phyloP scores from a whole-genome alignment of 1,140 invertebrate species.

The Anastrepha ludens region DNA sequence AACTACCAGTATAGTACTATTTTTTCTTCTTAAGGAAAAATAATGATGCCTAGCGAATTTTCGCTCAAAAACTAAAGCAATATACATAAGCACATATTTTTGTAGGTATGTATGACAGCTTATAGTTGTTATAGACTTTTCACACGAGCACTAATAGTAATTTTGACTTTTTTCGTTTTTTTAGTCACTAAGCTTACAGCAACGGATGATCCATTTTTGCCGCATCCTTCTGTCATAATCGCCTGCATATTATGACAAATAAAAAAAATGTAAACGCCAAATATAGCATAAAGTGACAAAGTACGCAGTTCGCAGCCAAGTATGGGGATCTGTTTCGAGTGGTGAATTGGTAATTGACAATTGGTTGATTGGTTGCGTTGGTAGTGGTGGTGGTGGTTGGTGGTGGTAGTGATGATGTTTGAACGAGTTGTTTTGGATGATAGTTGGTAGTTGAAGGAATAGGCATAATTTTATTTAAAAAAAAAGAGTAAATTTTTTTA shows the following conservation, averaged over 20 bases:
- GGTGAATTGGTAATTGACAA: slow-evolving; percentile 44
- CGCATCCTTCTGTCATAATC: slow-evolving; percentile 93
- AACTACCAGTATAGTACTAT: not conserved
- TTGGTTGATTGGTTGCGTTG: slow-evolving; percentile 40
- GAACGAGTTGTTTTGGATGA: slow-evolving; percentile 47
- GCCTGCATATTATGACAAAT: slow-evolving; percentile 75
- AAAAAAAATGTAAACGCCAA: slow-evolving; percentile 68
- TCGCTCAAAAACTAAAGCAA: not conserved
- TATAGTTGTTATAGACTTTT: not conserved
- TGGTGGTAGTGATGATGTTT: slow-evolving; percentile 37
- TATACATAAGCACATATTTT: not conserved
- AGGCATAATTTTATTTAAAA: slow-evolving; percentile 9
- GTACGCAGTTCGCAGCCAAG: slow-evolving; percentile 66
- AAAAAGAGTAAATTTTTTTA: not conserved
- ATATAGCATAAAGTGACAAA: slow-evolving; percentile 70
- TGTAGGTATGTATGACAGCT: not conserved
- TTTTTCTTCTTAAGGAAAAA: not conserved
- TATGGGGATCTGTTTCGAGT: slow-evolving; percentile 54
- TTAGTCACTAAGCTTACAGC: slow-evolving; percentile 80
- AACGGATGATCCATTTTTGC: slow-evolving; percentile 95
- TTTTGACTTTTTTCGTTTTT: not conserved
- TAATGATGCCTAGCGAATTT: not conserved
- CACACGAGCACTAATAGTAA: not conserved
- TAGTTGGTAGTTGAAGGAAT: slow-evolving; percentile 46
- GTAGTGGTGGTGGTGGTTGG: slow-evolving; percentile 37